phyloP scores from a whole-genome alignment of 2,797 vertebrate genomes.

The Coregonus ussuriensis region DNA sequence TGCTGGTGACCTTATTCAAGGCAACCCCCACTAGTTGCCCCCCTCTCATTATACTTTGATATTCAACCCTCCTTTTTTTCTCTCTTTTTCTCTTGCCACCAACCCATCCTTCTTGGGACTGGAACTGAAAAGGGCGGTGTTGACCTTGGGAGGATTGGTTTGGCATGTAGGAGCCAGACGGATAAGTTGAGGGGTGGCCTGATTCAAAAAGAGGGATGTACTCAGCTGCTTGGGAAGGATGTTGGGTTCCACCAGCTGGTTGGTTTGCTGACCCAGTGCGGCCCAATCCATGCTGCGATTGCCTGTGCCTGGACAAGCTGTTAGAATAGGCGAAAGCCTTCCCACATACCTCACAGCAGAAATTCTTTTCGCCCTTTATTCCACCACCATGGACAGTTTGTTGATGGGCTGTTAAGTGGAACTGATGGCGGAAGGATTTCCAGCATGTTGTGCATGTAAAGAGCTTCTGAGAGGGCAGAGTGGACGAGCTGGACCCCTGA shows the following conservation, averaged over 20 bases:
- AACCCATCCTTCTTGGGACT: constrained; percentile 65
- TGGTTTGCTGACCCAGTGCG: constrained; percentile 64
- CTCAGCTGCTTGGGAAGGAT: constrained; percentile 59
- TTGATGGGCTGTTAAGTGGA: constrained; percentile 86
- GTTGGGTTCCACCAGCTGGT: constrained; percentile 46
- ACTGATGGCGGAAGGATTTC: constrained; percentile 90
- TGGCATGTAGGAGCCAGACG: constrained; percentile 6
- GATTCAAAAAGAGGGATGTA: constrained; percentile 76
- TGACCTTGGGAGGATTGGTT: constrained; percentile 57
- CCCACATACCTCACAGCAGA: constrained; percentile 87
- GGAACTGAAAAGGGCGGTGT: constrained; percentile 70
- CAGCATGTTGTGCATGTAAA: constrained; percentile 90
- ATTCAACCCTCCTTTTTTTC: constrained; percentile 74
- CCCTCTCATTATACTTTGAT: constrained; percentile 72
- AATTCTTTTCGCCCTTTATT: constrained; percentile 83
- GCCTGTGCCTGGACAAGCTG: constrained; percentile 88
- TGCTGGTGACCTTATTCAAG: constrained; percentile 70
- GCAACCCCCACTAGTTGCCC: constrained; percentile 72
- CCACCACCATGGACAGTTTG: constrained; percentile 86
- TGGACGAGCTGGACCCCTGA: constrained; percentile 69
- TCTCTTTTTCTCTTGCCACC: constrained; percentile 64
- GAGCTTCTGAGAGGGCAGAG: constrained; percentile 74
- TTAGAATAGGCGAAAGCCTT: constrained; percentile 91
- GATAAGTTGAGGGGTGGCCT: constrained; percentile 47
- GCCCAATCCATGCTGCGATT: constrained; percentile 82